Evolutionary conservation across 1,140 invertebrate species (phyloP).

Genomic region (Lycorma delicatula): DNA sequence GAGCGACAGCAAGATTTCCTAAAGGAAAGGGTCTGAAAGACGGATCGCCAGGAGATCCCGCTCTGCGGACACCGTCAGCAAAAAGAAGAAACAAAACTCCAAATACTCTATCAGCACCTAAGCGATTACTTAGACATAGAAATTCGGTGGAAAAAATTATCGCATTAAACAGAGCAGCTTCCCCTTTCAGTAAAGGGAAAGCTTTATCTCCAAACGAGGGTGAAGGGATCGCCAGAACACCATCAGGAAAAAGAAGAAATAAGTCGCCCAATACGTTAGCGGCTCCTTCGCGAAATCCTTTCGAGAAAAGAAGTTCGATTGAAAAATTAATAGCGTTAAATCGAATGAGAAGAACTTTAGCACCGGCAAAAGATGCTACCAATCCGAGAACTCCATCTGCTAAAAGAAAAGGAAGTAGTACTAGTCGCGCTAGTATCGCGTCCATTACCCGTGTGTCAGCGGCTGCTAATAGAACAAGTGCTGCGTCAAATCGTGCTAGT

Average conservation of each 20-base stretch:
- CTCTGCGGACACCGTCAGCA: neutral
- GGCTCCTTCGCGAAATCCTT: neutral
- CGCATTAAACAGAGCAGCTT: constrained; percentile 2
- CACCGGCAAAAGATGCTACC: neutral
- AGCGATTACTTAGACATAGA: constrained; percentile 4
- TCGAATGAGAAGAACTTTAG: neutral
- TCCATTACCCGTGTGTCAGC: neutral
- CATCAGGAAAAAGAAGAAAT: neutral
- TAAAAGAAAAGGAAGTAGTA: constrained; percentile 5
- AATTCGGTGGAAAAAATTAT: constrained; percentile 5
- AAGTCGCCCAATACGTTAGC: neutral
- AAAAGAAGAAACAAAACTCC: neutral
- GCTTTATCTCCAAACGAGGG: constrained; percentile 5
- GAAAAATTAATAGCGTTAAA: neutral
- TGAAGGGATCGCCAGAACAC: constrained; percentile 5
- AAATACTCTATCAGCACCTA: constrained; percentile 5
- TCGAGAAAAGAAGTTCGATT: neutral
- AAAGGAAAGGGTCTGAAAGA: neutral
- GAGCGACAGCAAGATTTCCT: neutral
- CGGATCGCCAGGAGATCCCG: neutral
- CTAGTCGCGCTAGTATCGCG: neutral
- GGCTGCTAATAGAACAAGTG: neutral
- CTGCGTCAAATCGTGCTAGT: neutral
- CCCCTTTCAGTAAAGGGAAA: constrained; percentile 5
- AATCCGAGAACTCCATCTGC: constrained; percentile 6